phyloP scores from a whole-genome alignment of 2,113 vertebrate species.

The Pseudolaguvia tuberculata region DNA sequence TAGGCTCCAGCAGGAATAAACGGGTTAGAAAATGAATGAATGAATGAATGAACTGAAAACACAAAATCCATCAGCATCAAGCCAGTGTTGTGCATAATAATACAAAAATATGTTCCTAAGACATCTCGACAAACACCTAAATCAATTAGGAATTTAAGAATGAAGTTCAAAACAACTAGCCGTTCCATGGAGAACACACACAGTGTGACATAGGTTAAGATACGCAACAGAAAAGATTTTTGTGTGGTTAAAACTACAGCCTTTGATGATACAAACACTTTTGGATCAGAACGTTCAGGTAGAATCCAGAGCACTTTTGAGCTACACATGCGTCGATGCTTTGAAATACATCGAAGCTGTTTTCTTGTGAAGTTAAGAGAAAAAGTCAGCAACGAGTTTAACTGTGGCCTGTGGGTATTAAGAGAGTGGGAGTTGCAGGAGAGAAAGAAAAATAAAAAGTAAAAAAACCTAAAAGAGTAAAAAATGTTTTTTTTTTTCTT shows the following conservation, averaged over 20 bases:
- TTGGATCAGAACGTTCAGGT: slow-evolving; percentile 18
- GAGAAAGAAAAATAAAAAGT: slow-evolving; percentile 37
- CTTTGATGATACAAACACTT: slow-evolving; percentile 23
- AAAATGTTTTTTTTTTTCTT: slow-evolving; percentile 10
- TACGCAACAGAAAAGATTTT: slow-evolving; percentile 19
- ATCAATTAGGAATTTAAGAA: neutral
- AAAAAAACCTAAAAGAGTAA: no score
- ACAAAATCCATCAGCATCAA: neutral
- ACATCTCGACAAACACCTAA: neutral
- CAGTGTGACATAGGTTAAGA: slow-evolving; percentile 2
- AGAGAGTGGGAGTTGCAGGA: slow-evolving; percentile 27
- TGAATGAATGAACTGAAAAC: neutral
- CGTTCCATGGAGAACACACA: neutral
- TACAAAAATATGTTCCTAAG: neutral
- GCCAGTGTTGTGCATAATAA: neutral
- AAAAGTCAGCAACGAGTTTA: slow-evolving; percentile 38
- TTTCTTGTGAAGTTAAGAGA: slow-evolving; percentile 32
- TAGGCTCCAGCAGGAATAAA: no score
- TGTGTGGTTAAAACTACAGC: neutral
- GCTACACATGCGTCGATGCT: slow-evolving; percentile 28
- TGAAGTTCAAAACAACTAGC: neutral
- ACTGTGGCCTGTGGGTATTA: slow-evolving; percentile 43
- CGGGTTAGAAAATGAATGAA: no score
- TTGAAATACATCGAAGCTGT: slow-evolving; percentile 28
- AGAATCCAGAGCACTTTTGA: slow-evolving; percentile 31